phyloP scores from a whole-genome alignment of 2,113 vertebrate genomes.

The Malurus elegans region DNA sequence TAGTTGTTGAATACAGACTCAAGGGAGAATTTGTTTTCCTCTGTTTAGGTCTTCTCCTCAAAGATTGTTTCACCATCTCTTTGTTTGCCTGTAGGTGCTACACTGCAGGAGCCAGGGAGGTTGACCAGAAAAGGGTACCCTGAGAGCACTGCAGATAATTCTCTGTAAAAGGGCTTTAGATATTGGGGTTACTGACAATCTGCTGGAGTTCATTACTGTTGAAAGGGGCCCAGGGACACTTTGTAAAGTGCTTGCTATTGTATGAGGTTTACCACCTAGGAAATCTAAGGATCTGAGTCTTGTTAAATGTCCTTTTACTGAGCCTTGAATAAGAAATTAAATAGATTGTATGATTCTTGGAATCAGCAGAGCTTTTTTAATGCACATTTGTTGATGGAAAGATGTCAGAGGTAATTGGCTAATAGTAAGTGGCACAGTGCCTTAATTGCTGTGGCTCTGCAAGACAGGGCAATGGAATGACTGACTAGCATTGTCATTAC shows the following conservation, averaged over 20 bases:
- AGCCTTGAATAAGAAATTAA: neutral
- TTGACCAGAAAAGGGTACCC: neutral
- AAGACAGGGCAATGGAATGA: neutral
- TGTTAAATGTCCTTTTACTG: neutral
- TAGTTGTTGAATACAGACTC: neutral
- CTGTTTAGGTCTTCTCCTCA: neutral
- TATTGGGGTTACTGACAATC: neutral
- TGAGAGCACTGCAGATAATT: neutral
- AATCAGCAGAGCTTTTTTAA: neutral
- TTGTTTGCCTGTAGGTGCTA: neutral
- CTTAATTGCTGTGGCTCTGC: neutral
- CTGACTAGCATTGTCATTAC: neutral
- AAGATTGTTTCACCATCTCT: neutral
- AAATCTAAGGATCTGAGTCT: neutral
- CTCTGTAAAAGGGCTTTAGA: neutral
- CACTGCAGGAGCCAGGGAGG: neutral
- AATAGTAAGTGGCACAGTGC: neutral
- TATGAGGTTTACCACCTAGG: neutral
- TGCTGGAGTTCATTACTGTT: neutral
- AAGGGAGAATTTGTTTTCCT: neutral
- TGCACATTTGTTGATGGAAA: neutral
- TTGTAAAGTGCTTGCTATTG: neutral
- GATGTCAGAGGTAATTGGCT: neutral
- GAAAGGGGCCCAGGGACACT: neutral
- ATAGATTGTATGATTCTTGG: neutral